Evolutionary conservation across 2,888 invertebrate species (phyloP), one percentile per base, ranked within the genome.

Genomic region (Folsomia manolachei): DNA sequence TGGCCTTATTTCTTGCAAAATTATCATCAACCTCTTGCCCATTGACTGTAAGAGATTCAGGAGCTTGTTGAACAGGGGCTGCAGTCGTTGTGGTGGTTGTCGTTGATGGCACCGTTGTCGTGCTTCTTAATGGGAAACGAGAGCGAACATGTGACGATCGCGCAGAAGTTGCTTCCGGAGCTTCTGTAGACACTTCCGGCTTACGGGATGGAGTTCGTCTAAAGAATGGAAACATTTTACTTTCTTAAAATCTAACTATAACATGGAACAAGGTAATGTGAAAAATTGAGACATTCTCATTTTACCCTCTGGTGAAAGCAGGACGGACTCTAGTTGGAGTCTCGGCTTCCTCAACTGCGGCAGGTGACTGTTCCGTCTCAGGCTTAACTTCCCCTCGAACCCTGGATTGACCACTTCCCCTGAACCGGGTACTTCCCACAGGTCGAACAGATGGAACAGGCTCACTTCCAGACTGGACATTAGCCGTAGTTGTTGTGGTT

Each of bases 1-100:
- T 76, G 14, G 81, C 78, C 61, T 81, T 81, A 25, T 71, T 66
- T 62, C 78, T 64, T 9, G 78, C 79, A 72, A 74, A 80, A 69
- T 77, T 75, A 25, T 81, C 81, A 60, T 72, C 75, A 39, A 71
- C 74, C 27, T 75, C 76, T 23, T 71, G 39, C 14, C n/a, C 56
- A 4, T 56, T n/a, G 7, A 18, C 56, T 11, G 21, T 56, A 27
- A 27, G 69, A 56, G 56, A 56, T 7, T 56, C 11, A 4, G 4
- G 7, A 39, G 25, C 24, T 7, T 2, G 27, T 14, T 14, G 7
- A 19, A 56, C 76, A 53, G 73, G 24, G 18, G 69, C 53, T 18
- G 27, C 21, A 19, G n/a, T 63, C 27, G 52, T 69, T 1, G 66
- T 27, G 27, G 71, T 69, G 19, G 27, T 27, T 25, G n/a, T 63